A percentile compares a stretch with the other conserved stretches of the same genome.
These are phyloP conservation scores for Antechinus flavipes DNA, from an alignment of 2,113 vertebrate species.

Conservation along the genomic window DNA sequence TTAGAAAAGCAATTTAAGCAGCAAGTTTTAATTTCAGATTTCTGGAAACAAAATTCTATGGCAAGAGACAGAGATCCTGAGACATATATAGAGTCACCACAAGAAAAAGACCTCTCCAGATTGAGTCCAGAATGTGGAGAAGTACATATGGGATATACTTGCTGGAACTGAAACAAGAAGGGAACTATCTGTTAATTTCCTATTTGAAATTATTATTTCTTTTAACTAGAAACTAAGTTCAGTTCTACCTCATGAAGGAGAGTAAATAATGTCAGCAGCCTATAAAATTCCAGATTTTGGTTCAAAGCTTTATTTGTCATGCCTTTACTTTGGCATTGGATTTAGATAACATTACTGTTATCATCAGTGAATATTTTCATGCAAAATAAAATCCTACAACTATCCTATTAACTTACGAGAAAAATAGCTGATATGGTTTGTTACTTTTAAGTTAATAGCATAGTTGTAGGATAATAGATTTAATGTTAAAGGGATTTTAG, in stretches of 20 bases:
- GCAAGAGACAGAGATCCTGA: background rate
- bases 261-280: background rate
- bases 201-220: background rate
- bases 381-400: background rate
- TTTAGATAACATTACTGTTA: background rate
- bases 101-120: background rate
- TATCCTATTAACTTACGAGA: too few species aligned
- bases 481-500: background rate
- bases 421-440: background rate
- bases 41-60: background rate
- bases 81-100: background rate
- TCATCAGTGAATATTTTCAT: background rate
- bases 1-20: background rate
- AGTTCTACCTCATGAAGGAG: background rate
- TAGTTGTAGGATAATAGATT: background rate
- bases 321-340: background rate
- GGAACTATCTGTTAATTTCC: background rate
- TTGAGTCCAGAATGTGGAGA: background rate
- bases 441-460: background rate
- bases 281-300: background rate
- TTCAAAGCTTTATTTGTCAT: background rate
- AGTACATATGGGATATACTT: background rate
- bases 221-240: background rate
- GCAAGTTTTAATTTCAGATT: background rate
- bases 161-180: background rate